Evolutionary conservation across 2,888 invertebrate species (phyloP).

Genomic region (Leistus spinibarbis): DNA sequence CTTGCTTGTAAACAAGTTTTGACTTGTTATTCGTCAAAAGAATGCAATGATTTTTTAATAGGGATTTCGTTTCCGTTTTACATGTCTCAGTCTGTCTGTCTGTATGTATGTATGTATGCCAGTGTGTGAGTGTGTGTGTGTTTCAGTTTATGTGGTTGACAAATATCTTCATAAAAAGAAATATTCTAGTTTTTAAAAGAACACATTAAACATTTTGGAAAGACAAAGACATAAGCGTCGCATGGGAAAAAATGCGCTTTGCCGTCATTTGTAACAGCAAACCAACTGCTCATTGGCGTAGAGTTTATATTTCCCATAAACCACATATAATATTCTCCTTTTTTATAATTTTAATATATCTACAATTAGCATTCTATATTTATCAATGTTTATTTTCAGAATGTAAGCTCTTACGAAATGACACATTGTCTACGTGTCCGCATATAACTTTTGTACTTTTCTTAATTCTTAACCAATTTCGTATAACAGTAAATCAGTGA

Average conservation of each 20-base stretch:
- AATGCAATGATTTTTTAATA: not conserved
- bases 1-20: not conserved
- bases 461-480: too few relatives aligned
- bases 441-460: too few relatives aligned
- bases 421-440: too few relatives aligned
- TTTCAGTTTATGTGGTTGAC: constrained; percentile 3
- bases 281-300: constrained; percentile 6
- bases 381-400: too few relatives aligned
- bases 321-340: not conserved
- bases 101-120: too few relatives aligned
- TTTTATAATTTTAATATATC: too few relatives aligned
- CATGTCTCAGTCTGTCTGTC: too few relatives aligned
- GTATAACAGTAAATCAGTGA: too few relatives aligned
- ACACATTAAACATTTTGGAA: constrained; percentile 27
- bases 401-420: too few relatives aligned
- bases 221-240: constrained; percentile 26
- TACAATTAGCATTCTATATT: too few relatives aligned
- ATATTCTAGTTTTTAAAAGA: constrained; percentile 24
- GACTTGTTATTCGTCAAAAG: not conserved
- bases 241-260: constrained; percentile 12
- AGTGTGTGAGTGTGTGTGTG: constrained; percentile 4
- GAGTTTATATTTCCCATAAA: not conserved
- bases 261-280: constrained; percentile 17
- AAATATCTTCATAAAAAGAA: constrained; percentile 4
- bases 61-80: not conserved